phyloP scores from a whole-genome alignment of 2,797 vertebrate genomes.

The Amazonetta brasiliensis region DNA sequence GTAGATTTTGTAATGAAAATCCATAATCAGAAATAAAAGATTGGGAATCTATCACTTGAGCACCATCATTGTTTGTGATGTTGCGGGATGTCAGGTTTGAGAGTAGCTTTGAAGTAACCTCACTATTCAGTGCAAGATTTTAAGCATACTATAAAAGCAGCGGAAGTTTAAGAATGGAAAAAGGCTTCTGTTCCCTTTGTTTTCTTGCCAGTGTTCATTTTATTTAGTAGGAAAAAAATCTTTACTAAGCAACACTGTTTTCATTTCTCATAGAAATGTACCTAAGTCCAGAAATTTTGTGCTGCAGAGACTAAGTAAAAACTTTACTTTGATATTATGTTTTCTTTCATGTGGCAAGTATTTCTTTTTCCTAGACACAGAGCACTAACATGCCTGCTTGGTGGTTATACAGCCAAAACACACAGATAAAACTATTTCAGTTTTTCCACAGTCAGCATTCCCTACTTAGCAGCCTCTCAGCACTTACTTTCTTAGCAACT shows the following conservation, averaged over 20 bases:
- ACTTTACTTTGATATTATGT: neutral
- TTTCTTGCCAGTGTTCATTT: neutral
- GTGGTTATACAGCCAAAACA: neutral
- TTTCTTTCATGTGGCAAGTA: neutral
- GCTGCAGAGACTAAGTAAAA: neutral
- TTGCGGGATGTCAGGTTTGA: slow-evolving; percentile 22
- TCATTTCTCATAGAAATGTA: neutral
- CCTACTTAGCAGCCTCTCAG: neutral
- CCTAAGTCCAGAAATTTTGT: neutral
- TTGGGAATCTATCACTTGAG: neutral
- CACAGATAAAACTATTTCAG: neutral
- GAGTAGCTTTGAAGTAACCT: slow-evolving; percentile 17
- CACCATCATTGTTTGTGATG: neutral
- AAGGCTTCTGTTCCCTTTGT: neutral
- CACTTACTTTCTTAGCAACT: neutral
- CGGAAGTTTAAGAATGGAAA: neutral
- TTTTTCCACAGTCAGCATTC: neutral
- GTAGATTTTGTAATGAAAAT: neutral
- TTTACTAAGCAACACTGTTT: neutral
- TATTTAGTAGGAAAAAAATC: neutral
- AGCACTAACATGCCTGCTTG: neutral
- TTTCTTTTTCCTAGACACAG: neutral
- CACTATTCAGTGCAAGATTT: neutral
- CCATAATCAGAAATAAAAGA: neutral
- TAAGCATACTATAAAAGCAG: neutral